Percentiles rank a stretch among this genome's conserved stretches.
Conservation (phyloP, 2,888 invertebrate genomes). For the Proisotoma minuta region DNA sequence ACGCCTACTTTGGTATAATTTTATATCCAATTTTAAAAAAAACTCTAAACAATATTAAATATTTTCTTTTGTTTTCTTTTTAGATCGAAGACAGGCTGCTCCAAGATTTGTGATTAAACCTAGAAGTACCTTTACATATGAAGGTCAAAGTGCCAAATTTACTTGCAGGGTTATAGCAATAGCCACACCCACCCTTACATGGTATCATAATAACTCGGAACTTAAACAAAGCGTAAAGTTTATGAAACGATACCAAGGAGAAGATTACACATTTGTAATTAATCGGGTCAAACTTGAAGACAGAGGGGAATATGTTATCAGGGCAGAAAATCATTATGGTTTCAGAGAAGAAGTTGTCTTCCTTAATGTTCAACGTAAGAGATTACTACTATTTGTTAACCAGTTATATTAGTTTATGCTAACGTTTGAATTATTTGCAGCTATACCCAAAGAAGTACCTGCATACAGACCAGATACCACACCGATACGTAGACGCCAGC, state of each 20-base stretch:
- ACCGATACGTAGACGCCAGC: constrained; percentile 71
- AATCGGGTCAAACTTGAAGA: constrained; percentile 93
- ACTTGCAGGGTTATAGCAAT: constrained; percentile 93
- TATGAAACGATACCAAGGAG: constrained; percentile 95
- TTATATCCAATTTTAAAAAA: neutral
- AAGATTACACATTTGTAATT: constrained; percentile 95
- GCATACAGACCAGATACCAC: constrained; percentile 64
- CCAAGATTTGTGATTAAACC: constrained; percentile 97
- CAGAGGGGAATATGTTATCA: constrained; percentile 93
- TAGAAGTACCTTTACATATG: constrained; percentile 89
- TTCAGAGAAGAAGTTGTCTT: constrained; percentile 93
- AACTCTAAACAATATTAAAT: constrained; percentile 6
- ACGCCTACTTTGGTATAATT: constrained; percentile 77
- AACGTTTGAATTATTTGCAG: constrained; percentile 52
- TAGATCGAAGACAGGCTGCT: constrained; percentile 94
- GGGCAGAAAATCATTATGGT: constrained; percentile 94
- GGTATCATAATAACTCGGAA: constrained; percentile 90
- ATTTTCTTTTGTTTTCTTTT: constrained; percentile 28
- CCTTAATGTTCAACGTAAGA: constrained; percentile 89
- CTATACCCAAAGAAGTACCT: constrained; percentile 68
- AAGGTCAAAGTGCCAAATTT: constrained; percentile 95
- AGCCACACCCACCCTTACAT: constrained; percentile 89
- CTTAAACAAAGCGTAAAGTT: constrained; percentile 95
- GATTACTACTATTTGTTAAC: constrained; percentile 49
- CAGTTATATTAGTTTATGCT: neutral